Percentiles rank a stretch among this genome's conserved stretches.
These are phyloP conservation scores for Potorous gilbertii DNA, from an alignment of 2,797 vertebrate species.

Conservation along the genomic window DNA sequence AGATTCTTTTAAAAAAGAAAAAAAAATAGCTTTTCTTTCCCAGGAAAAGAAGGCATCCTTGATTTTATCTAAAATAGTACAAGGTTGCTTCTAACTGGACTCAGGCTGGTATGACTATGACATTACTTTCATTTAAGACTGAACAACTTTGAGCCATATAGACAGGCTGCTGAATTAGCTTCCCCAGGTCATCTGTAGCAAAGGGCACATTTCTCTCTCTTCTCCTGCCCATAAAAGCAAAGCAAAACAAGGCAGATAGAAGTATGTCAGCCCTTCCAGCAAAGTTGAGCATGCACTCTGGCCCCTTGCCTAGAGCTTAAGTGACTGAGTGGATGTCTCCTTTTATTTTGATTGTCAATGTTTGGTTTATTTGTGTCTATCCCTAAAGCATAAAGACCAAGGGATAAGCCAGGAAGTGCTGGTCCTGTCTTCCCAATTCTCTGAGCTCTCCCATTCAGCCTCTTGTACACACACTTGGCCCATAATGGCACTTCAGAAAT, in stretches of 20 bases:
- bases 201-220: neutral
- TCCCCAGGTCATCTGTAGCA: neutral
- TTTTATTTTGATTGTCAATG: neutral
- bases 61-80: neutral
- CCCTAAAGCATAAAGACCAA: neutral
- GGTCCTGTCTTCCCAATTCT: neutral
- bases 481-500: neutral
- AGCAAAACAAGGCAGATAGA: neutral
- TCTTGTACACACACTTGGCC: neutral
- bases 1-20: no score
- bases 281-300: neutral
- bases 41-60: neutral
- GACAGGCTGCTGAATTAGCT: neutral
- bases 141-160: neutral
- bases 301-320: neutral
- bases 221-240: neutral
- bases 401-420: neutral
- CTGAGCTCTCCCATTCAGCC: neutral
- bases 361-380: neutral
- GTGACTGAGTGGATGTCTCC: neutral
- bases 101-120: neutral
- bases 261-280: neutral
- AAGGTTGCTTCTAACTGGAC: neutral
- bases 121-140: neutral
- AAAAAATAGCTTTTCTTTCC: neutral